phyloP scores from a whole-genome alignment of 2,797 vertebrate genomes.

The Pseudochaenichthys georgianus region DNA sequence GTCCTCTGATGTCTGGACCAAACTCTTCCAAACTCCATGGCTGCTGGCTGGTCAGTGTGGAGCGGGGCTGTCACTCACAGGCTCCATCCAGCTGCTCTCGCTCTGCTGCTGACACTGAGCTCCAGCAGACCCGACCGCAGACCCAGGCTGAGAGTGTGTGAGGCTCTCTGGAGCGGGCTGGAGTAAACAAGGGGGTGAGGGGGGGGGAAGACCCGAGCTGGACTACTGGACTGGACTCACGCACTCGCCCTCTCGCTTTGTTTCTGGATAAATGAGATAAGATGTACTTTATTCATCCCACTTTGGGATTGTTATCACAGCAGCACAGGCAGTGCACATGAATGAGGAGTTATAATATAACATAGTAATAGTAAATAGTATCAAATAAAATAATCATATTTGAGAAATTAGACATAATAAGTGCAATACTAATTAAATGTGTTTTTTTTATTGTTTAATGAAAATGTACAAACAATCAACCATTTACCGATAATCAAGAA shows the following conservation, averaged over 20 bases:
- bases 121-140: background rate
- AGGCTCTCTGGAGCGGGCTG: slow-evolving; percentile 65
- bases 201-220: slow-evolving; percentile 64
- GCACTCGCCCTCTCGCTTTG: background rate
- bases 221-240: slow-evolving; percentile 56
- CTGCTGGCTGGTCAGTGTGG: slow-evolving; percentile 28
- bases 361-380: too few relatives aligned
- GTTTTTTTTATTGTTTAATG: too few relatives aligned
- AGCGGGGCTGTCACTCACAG: slow-evolving; percentile 39
- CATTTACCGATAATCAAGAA: too few relatives aligned
- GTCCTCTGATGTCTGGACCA: slow-evolving; percentile 71
- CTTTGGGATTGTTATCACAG: too few relatives aligned
- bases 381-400: too few relatives aligned
- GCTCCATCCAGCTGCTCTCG: slow-evolving; percentile 43
- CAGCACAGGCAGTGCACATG: too few relatives aligned
- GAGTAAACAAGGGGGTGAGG: slow-evolving; percentile 66
- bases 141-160: slow-evolving; percentile 44
- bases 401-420: too few relatives aligned
- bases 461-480: too few relatives aligned
- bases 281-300: too few relatives aligned
- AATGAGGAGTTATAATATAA: too few relatives aligned
- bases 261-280: background rate
- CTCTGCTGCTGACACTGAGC: slow-evolving; percentile 40
- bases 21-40: slow-evolving; percentile 80
- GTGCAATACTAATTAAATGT: too few relatives aligned